Percentiles rank a stretch among this genome's conserved stretches.
These are phyloP conservation scores for Dermochelys coriacea DNA, from an alignment of 2,797 vertebrate genomes.

Conservation along the genomic window DNA sequence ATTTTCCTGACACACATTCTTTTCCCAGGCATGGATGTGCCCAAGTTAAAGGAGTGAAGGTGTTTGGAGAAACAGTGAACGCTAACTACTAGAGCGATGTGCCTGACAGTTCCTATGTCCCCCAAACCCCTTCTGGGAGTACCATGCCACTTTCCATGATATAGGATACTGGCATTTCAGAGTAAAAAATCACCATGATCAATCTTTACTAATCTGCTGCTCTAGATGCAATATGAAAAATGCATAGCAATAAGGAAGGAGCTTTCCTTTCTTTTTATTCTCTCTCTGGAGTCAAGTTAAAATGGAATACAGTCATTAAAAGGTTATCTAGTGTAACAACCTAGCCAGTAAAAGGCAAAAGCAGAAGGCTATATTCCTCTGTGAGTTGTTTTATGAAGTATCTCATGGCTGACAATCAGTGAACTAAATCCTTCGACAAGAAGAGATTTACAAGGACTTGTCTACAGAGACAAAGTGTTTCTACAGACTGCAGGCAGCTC, in stretches of 20 bases:
- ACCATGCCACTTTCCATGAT: conserved; percentile 35
- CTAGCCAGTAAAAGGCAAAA: conserved; percentile 65
- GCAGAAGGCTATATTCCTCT: conserved; percentile 72
- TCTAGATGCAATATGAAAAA: conserved; percentile 62
- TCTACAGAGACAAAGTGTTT: conserved; percentile 73
- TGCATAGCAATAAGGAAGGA: conserved; percentile 51
- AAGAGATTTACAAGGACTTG: conserved; percentile 81
- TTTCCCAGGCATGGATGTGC: conserved; percentile 25
- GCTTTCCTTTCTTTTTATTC: conserved; percentile 44
- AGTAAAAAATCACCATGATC: conserved; percentile 42
- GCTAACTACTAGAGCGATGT: background rate
- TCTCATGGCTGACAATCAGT: conserved; percentile 78
- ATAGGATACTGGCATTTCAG: conserved; percentile 38
- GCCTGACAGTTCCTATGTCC: background rate
- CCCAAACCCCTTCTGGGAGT: background rate
- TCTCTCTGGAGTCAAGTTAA: conserved; percentile 66
- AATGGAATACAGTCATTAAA: conserved; percentile 76
- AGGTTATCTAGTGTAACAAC: conserved; percentile 76
- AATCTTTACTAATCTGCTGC: conserved; percentile 68
- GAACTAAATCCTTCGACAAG: conserved; percentile 82
- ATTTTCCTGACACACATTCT: conserved; percentile 46
- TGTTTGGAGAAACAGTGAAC: background rate
- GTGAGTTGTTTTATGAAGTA: conserved; percentile 79
- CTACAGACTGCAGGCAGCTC: conserved; percentile 63
- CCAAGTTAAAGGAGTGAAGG: background rate